Conservation (phyloP, 2,888 invertebrate species). For the Acrobasis repandana region DNA sequence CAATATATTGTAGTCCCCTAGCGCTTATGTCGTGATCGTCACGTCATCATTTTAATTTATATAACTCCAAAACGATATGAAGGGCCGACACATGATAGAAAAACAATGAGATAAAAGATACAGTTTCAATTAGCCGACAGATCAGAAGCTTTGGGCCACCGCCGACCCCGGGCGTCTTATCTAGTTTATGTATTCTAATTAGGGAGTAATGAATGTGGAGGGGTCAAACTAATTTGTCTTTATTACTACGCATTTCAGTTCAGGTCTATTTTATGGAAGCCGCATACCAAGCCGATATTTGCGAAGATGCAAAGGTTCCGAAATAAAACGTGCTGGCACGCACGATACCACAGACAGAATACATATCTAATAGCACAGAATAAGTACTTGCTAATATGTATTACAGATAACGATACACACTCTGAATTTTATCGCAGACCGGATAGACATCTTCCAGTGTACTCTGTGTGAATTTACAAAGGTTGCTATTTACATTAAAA, state of each 20-base stretch:
- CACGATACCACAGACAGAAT: no score
- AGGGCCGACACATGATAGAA: conserved; percentile 60
- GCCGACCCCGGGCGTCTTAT: conserved; percentile 55
- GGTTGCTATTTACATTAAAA: no score
- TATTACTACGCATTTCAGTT: background rate
- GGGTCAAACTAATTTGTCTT: conserved; percentile 16
- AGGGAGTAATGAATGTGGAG: conserved; percentile 48
- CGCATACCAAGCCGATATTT: no score
- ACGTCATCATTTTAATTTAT: background rate
- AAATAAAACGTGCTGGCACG: no score
- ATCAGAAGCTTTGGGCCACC: conserved; percentile 55
- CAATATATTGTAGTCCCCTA: background rate
- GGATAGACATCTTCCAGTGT: no score
- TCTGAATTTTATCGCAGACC: no score
- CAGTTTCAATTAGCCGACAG: conserved; percentile 63
- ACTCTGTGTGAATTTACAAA: no score
- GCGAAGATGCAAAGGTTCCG: no score
- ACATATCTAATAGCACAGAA: no score
- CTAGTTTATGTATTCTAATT: conserved; percentile 57
- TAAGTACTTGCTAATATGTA: no score
- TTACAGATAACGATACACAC: no score
- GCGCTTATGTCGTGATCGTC: no score
- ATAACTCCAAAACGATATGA: conserved; percentile 40
- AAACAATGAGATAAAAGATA: conserved; percentile 70
- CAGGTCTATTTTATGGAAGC: background rate